Base-by-base conservation (phyloP, 2,113 vertebrate species). In the Oophaga pumilio region DNA sequence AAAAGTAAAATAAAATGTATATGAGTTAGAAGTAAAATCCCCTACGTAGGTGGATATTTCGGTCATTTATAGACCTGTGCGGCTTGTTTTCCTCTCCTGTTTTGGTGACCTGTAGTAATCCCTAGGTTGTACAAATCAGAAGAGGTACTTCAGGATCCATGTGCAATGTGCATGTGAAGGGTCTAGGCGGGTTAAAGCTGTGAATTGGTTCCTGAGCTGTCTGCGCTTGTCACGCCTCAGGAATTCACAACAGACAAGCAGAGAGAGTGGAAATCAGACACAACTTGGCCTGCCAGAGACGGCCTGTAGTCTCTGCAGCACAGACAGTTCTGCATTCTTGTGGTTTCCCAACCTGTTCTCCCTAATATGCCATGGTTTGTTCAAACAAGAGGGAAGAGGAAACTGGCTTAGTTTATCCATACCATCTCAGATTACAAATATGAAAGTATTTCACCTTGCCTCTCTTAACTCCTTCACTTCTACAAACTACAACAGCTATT, bases 281-380 rank as follows among this genome's bases (percentile, higher is more conserved):
- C 52, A 86, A 53, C 17, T 57, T 56, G 0, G 20, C 52, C 52
- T 87, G 86, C 86, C 64, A 87, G 86, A 73, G 64, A 87, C 77
- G 62, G 78, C 66, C 77, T 80, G 12, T 87, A 73, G 86, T 82
- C 86, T 82, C 53, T 50, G 53, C 53, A 77, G 78, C 71, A 76
- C 87, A 83, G 89, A 89, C 89, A 74, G 83, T 78, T 74, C 53
- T 85, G 80, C 83, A 89, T 89, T 89, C 78, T 88, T 89, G 89
- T 86, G 89, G 89, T 89, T 86, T 86, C 85, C 87, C 87, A 89
- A 86, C 86, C 84, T 82, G 83, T 87, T 85, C 84, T 87, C 66
- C 24, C 78, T 87, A 87, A 87, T 88, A 82, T 53, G 18, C 73
- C 81, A 76, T 76, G 69, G 76, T 71, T 87, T 87, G 76, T 60